A percentile compares a stretch with the other conserved stretches of the same genome.
Conservation (phyloP, 2,888 invertebrate genomes). For the Lochmaea capreae region DNA sequence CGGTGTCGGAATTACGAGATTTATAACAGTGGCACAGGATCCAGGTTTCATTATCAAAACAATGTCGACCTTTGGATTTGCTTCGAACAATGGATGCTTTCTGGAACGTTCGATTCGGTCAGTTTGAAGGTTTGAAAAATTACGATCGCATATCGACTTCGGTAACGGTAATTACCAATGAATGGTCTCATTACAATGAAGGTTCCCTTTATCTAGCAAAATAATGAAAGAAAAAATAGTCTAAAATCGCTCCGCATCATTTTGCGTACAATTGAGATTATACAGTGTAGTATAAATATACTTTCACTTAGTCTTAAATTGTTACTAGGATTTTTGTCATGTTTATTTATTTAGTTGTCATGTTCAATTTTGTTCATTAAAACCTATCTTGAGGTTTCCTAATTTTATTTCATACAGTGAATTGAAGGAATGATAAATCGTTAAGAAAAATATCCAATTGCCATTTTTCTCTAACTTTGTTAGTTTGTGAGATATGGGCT, state of each 20-base stretch:
- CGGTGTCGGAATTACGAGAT: conserved; percentile 36
- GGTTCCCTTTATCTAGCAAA: conserved; percentile 8
- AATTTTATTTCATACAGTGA: no score
- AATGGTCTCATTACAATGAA: conserved; percentile 23
- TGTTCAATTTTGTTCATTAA: no score
- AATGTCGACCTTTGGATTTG: conserved; percentile 28
- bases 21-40: conserved; percentile 31
- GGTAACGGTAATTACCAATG: conserved; percentile 17
- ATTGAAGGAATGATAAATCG: no score
- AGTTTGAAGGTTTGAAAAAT: conserved; percentile 29
- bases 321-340: no score
- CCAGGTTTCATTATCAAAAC: conserved; percentile 30
- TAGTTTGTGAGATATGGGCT: no score
- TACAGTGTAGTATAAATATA: no score
- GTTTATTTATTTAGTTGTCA: no score
- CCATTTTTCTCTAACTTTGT: no score
- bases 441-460: no score
- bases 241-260: neutral
- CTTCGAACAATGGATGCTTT: conserved; percentile 24
- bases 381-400: no score
- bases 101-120: conserved; percentile 18
- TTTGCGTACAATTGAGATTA: neutral
- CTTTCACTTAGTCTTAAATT: no score
- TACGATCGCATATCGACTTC: conserved; percentile 20
- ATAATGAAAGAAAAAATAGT: neutral